phyloP scores from a whole-genome alignment of 2,888 invertebrate species.

The Iphiclides podalirius region DNA sequence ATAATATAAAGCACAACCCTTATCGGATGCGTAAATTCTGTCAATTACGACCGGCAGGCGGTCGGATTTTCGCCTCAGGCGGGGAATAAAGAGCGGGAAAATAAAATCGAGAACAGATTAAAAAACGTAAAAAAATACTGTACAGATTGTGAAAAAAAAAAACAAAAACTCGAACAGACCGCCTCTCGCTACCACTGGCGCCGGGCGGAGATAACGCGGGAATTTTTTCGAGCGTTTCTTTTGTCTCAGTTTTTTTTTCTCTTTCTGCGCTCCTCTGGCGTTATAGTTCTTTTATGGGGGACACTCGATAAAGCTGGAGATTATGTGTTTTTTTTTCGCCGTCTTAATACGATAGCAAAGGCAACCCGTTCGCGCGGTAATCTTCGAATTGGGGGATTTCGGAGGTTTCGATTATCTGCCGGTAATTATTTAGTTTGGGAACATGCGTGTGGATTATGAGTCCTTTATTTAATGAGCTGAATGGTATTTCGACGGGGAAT shows the following conservation, averaged over 20 bases:
- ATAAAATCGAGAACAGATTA: constrained; percentile 16
- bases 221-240: constrained; percentile 46
- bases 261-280: constrained; percentile 26
- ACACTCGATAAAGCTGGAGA: constrained; percentile 42
- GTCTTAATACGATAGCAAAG: constrained; percentile 19
- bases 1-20: constrained; percentile 44
- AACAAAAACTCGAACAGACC: constrained; percentile 34
- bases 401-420: constrained; percentile 8
- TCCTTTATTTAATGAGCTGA: too few species aligned
- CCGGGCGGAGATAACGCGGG: constrained; percentile 52
- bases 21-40: constrained; percentile 67
- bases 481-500: too few species aligned
- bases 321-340: constrained; percentile 41
- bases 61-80: constrained; percentile 20
- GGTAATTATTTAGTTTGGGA: constrained; percentile 22
- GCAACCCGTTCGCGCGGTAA: constrained; percentile 41
- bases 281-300: constrained; percentile 55
- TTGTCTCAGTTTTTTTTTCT: constrained; percentile 42
- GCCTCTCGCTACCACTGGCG: constrained; percentile 55
- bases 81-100: not conserved
- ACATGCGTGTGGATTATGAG: not conserved
- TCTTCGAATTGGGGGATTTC: constrained; percentile 27
- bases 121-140: too few species aligned
- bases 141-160: constrained; percentile 14
- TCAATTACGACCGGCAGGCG: constrained; percentile 49